Evolutionary conservation across 2,888 invertebrate genomes (phyloP), one percentile per base, ranked within the genome.

Genomic region (Drosophila demipolita): DNA sequence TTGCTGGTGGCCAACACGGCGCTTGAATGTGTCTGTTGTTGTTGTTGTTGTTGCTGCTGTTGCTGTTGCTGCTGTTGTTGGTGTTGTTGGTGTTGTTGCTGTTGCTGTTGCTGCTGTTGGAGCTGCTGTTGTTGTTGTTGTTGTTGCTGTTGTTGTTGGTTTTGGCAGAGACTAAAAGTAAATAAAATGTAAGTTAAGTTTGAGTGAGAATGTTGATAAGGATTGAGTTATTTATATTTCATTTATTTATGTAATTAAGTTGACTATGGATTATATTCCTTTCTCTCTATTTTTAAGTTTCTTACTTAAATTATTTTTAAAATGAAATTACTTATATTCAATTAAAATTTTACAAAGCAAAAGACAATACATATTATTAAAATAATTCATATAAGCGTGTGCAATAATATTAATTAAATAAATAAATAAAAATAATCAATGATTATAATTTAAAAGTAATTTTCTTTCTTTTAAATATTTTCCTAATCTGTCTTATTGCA

Each of bases 1-100:
- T 85, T 84, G 82, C 87, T 85, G 76, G 85, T 85, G 87, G 84
- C 82, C 85, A 85, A 85, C 87, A 85, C 90, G 73, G 94, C 94
- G 91, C 94, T 94, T 63, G 83, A 65, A 61, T 78, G 84, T 52
- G 76, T 58, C 49, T 80, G 86, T 35, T 86, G 86, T 89, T 92
- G 83, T 5, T 78, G 9, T 0, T 83, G 78, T 23, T 78, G 78
- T 0, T 75, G 69, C 0, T 81, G 73, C 5, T 83, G 82, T 2
- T 82, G 86, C 0, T 87, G 91, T 0, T 73, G 89, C 0, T 68
- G 90, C 0, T 75, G 83, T 0, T 78, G 91, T 92, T 94, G 91
- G 0, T 72, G 80, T 0, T 76, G 76, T 0, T 65, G 84, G 0
- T 71, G 69, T 0, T 71, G 75, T 0, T 75, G 73, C n/a, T 77